Conservation (phyloP, 2,113 vertebrate species). For the Sus scrofa region T2T-Sscrofa CM000829.6:24403001-24403500, state of each 20-base stretch:
- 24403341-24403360: neutral
- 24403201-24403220: neutral
- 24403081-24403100: neutral
- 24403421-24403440: no score
- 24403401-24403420: no score
- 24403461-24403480: no score
- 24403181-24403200: neutral
- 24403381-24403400: rapidly evolving
- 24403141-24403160: neutral
- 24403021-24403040: neutral
- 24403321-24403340: neutral
- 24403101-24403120: neutral
- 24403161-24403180: neutral
- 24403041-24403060: neutral
- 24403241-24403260: neutral
- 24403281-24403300: neutral
- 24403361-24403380: neutral
- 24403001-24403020: neutral
- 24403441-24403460: no score
- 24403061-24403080: neutral
- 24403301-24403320: neutral
- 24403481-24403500: no score
- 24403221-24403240: neutral
- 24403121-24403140: neutral
- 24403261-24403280: neutral